Evolutionary conservation across 2,888 invertebrate species (phyloP), one percentile per base, ranked within the genome.

Genomic region (Chloroclysta siterata): DNA sequence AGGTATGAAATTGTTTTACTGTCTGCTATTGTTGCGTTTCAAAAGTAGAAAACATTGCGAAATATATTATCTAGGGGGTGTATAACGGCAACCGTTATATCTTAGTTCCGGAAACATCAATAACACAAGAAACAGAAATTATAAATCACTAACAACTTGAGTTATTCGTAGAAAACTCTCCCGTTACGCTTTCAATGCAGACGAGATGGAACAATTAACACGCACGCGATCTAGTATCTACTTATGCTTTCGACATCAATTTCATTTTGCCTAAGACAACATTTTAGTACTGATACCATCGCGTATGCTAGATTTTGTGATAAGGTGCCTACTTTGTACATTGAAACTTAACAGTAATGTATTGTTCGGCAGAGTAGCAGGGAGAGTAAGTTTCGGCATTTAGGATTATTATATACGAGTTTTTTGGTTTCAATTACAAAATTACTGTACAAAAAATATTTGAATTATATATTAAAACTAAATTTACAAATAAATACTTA

Each of bases 121-220:
- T 22, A 52, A 14, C 51, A 28, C 36, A 51, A 44, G 44, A 46
- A 55, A 15, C 6, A 47, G 13, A 22, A 28, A 61, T 63, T 52
- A 60, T 29, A 17, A 59, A 60, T 60, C 22, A 60, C 50, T 42
- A 57, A 44, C 17, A 66, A 61, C 57, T 67, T 53, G 13, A 72
- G 68, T 69, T 68, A 80, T 82, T 80, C 74, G 69, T 75, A 75
- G 75, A 79, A 79, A 79, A 79, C 77, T 78, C 75, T 73, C 77
- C 72, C 85, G 89, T 89, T 83, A 87, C 92, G 92, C 92, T 92
- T 92, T 92, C 92, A 82, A 78, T 87, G 68, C 75, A 66, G 82
- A 86, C 71, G 84, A 88, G 85, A 83, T 82, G 81, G 56, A 60
- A 74, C 74, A 78, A 75, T 67, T 68, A 66, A 65, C 72, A 63